These are phyloP conservation scores for Cotesia chilonis DNA, from an alignment of 1,140 invertebrate species.

Conservation along the genomic window DNA sequence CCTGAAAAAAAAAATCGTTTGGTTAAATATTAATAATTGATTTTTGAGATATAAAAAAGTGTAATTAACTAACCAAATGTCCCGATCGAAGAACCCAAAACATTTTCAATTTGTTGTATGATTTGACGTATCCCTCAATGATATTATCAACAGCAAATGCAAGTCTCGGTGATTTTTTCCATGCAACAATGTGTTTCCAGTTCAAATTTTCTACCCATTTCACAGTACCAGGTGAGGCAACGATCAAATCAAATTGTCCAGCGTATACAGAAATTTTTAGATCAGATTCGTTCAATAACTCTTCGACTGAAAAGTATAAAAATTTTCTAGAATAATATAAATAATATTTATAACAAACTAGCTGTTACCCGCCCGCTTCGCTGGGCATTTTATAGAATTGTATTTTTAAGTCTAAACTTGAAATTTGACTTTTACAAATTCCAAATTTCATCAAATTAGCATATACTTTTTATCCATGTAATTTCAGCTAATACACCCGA, in stretches of 20 bases:
- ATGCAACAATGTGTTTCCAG: constrained; percentile 70
- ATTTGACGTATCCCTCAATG: constrained; percentile 75
- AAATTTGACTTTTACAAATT: too few relatives aligned
- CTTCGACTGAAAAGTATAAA: constrained; percentile 8
- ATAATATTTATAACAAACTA: not conserved
- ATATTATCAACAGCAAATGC: constrained; percentile 68
- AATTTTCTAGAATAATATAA: not conserved
- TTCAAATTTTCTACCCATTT: constrained; percentile 77
- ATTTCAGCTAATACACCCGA: too few relatives aligned
- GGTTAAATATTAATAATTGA: not conserved
- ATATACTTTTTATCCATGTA: too few relatives aligned
- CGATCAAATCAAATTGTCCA: constrained; percentile 78
- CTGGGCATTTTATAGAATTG: too few relatives aligned
- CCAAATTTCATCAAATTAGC: too few relatives aligned
- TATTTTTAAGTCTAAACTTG: too few relatives aligned
- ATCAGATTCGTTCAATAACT: constrained; percentile 42
- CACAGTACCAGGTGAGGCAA: constrained; percentile 74
- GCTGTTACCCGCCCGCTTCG: too few relatives aligned
- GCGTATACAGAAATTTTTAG: constrained; percentile 75
- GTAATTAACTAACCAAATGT: constrained; percentile 71
- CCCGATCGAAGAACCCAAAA: constrained; percentile 79
- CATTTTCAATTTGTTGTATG: constrained; percentile 73
- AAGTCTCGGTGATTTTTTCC: constrained; percentile 63
- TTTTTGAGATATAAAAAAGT: not conserved
- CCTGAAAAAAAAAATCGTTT: constrained; percentile 59